Conservation (phyloP, 2,113 vertebrate species). For the Bubo scandiacus region DNA sequence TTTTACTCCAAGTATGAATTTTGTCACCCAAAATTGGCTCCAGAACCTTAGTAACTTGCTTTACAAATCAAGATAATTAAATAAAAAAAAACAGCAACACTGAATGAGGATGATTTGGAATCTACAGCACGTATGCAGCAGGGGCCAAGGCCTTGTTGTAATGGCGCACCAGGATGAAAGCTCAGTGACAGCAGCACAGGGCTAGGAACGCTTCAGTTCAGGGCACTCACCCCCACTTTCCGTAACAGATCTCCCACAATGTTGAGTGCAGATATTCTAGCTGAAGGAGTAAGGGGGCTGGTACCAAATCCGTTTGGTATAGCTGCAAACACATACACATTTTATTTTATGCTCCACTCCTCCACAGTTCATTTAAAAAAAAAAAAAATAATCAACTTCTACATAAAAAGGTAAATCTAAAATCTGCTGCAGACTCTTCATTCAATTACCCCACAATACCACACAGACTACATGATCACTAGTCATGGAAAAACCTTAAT, state of each 20-base stretch:
- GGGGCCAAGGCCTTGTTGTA: background rate
- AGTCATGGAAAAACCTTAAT: background rate
- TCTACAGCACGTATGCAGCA: background rate
- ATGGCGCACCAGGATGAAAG: background rate
- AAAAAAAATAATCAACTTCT: background rate
- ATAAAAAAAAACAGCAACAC: too few relatives aligned
- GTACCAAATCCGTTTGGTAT: conserved; percentile 92
- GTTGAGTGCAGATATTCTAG: conserved; percentile 96
- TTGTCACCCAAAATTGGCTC: background rate
- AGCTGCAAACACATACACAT: conserved; percentile 68
- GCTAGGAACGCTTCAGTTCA: background rate
- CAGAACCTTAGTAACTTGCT: background rate
- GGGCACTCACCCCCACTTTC: conserved; percentile 93
- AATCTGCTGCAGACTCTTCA: background rate
- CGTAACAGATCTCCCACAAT: conserved; percentile 97
- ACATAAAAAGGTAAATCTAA: background rate
- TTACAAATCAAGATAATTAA: background rate
- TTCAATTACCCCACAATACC: background rate
- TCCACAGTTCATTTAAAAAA: background rate
- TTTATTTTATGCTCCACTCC: background rate
- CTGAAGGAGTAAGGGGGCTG: conserved; percentile 92
- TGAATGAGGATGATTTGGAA: background rate
- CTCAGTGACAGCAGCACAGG: background rate
- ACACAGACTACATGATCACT: background rate
- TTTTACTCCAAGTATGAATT: background rate